A percentile compares a stretch with the other conserved stretches of the same genome.
phyloP scores from a whole-genome alignment of 2,797 vertebrate genomes.

The Anomalospiza imberbis region DNA sequence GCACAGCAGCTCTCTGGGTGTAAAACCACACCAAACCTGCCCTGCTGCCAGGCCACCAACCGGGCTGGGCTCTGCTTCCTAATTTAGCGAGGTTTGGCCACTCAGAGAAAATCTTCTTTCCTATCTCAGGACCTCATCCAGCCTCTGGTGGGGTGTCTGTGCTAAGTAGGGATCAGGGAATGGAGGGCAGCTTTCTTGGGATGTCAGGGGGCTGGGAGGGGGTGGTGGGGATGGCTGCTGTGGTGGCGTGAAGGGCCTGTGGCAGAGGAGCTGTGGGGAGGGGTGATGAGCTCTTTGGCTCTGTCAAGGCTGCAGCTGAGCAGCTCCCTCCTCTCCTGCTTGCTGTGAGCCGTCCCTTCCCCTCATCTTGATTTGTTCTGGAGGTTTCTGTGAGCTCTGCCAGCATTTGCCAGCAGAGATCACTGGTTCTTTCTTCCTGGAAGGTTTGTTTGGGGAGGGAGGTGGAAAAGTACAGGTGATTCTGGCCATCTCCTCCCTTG shows the following conservation, averaged over 20 bases:
- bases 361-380: conserved; percentile 58
- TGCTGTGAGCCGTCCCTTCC: conserved; percentile 18
- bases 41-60: not conserved
- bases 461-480: conserved; percentile 73
- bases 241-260: not conserved
- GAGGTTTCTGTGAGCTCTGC: conserved; percentile 38
- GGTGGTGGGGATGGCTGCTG: not conserved
- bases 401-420: conserved; percentile 40
- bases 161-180: not conserved
- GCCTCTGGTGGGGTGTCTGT: accelerated
- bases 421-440: conserved; percentile 23
- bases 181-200: not conserved
- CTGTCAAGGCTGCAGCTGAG: not conserved
- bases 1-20: not conserved
- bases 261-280: not conserved
- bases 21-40: not conserved
- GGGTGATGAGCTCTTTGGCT: not conserved
- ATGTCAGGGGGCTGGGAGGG: accelerated
- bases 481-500: not conserved
- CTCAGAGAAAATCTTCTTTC: not conserved
- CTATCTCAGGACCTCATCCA: not conserved
- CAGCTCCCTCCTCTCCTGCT: not conserved
- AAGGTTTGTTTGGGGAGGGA: not conserved
- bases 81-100: not conserved
- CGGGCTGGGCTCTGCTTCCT: not conserved